Evolutionary conservation across 37 sponge, comb jelly and placozoan genomes (phyloP), one percentile per base, ranked within the genome.

Genomic region (Hormiphora californensis): DNA sequence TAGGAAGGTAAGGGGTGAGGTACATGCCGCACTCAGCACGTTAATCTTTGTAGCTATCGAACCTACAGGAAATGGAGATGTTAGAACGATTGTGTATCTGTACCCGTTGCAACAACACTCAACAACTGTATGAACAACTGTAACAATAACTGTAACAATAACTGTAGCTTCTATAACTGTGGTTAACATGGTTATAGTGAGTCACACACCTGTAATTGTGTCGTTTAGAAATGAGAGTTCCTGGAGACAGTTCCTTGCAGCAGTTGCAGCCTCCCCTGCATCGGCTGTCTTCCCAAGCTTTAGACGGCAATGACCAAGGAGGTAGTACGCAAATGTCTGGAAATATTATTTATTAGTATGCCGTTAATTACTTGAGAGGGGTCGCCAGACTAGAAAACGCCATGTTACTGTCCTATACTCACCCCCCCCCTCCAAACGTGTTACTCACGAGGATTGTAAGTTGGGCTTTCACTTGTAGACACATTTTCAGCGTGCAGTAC

Each of bases 401-500:
- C 53, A 49, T 49, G 9, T 17, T 49, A 17, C 53, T 17, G 53
- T 49, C 9, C 53, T 17, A 49, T 49, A 49, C 15, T 9, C 53
- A 49, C 53, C 9, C 9, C 9, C 53, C 15, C 53, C 9, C 15
- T 17, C 9, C 53, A 49, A 9, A 49, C 53, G 15, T 19, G 17
- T 57, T 21, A 12, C 61, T 57, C 61, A 57, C 81, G 46, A 73
- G 81, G 21, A 36, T 73, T 43, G 40, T 40, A 15, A 73, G 35
- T 28, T 73, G 81, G 2, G 40, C 81, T 30, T 40, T 39, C n/a
- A 46, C 81, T 32, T 39, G 81, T 73, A 0, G 38, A 46, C 23
- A 73, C 38, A 36, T 73, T 73, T n/a, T 73, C 81, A 15, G 81
- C 81, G 23, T 73, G 41, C 1, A 73, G 39, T n/a, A 73, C 44